phyloP scores from a whole-genome alignment of 2,888 invertebrate genomes.

The Drosophila anomalata region DNA sequence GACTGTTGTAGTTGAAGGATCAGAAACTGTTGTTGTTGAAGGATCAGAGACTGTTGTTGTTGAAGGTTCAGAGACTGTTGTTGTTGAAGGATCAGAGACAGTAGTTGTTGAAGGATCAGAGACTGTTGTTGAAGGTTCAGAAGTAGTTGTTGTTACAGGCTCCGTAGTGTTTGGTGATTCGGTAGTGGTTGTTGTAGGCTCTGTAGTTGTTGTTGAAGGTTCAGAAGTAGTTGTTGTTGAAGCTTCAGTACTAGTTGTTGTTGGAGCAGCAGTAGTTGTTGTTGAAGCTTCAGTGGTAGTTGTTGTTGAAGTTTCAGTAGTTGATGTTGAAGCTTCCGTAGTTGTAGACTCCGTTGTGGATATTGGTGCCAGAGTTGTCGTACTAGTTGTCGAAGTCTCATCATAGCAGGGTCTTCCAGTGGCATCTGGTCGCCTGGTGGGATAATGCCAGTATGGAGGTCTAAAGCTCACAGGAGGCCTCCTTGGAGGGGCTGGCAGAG shows the following conservation, averaged over 20 bases:
- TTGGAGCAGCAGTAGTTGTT: not conserved
- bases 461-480: constrained; percentile 7
- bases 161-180: not conserved
- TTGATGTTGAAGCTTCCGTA: not conserved
- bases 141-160: no score
- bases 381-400: not conserved
- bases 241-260: not conserved
- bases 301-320: not conserved
- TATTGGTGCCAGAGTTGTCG: not conserved
- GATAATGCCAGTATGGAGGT: constrained; percentile 21
- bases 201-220: not conserved
- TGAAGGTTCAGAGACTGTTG: not conserved
- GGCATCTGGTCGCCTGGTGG: not conserved
- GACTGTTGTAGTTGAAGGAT: not conserved
- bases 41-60: not conserved
- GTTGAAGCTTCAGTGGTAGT: not conserved
- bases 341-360: not conserved
- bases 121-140: not conserved
- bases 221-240: not conserved
- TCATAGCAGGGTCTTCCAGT: constrained; percentile 3
- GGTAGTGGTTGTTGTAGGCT: not conserved
- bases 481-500: not conserved
- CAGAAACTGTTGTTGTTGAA: not conserved
- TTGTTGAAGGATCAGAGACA: not conserved
- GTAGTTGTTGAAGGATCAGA: not conserved